A percentile compares a stretch with the other conserved stretches of the same genome.
Conservation (phyloP, 2,888 invertebrate species). For the Drosophila algonquin region DNA sequence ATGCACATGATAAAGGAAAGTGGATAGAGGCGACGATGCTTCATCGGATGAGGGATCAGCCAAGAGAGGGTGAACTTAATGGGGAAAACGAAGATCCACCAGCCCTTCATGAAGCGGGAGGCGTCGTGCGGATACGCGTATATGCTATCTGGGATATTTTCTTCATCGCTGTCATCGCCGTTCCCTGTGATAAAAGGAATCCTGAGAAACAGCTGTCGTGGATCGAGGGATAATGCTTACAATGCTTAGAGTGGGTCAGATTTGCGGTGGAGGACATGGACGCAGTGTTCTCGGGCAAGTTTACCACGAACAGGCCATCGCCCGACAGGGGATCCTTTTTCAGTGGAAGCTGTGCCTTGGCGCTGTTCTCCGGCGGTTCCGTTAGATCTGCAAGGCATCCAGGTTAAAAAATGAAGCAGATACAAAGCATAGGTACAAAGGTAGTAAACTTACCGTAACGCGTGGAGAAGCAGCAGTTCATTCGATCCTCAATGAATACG, state of each 20-base stretch:
- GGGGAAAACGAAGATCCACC: slow-evolving; percentile 91
- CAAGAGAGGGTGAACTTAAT: slow-evolving; percentile 87
- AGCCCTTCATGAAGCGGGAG: slow-evolving; percentile 78
- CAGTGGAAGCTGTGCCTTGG: slow-evolving; percentile 82
- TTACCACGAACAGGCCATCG: slow-evolving; percentile 82
- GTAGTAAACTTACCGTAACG: slow-evolving; percentile 78
- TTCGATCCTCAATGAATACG: slow-evolving; percentile 82
- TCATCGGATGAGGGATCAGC: slow-evolving; percentile 89
- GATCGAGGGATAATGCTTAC: slow-evolving; percentile 69
- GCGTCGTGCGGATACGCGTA: slow-evolving; percentile 84
- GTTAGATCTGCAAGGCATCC: slow-evolving; percentile 81
- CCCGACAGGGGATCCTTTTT: slow-evolving; percentile 82
- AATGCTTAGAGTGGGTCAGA: slow-evolving; percentile 78
- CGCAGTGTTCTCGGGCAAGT: slow-evolving; percentile 80
- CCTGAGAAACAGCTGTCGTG: not conserved
- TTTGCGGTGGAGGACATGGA: slow-evolving; percentile 81
- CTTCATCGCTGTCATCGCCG: slow-evolving; percentile 62
- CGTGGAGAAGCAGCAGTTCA: slow-evolving; percentile 83
- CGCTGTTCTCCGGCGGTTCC: slow-evolving; percentile 82
- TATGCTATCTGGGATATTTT: slow-evolving; percentile 78
- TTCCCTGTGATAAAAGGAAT: slow-evolving; percentile 61
- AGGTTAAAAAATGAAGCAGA: no score
- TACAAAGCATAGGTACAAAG: not conserved
- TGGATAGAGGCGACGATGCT: slow-evolving; percentile 87
- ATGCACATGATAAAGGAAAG: slow-evolving; percentile 94